Conservation (phyloP, 1,140 invertebrate genomes). For the Heliothis subflexa region DNA sequence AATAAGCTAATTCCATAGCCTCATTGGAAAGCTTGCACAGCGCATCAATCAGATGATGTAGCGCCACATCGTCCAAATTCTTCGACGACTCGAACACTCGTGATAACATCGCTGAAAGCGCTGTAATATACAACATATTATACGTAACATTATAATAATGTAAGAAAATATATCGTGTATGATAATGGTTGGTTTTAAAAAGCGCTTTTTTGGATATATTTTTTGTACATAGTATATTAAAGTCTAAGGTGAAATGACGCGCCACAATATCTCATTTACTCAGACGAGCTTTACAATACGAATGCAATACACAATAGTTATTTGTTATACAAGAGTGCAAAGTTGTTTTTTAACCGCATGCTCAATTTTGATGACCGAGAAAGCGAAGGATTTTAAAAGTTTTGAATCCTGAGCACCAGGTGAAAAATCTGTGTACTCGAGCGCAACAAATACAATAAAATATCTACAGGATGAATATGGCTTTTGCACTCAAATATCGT, state of each 20-base stretch:
- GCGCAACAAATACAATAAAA: too few relatives aligned
- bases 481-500: too few relatives aligned
- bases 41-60: slow-evolving; percentile 98
- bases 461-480: too few relatives aligned
- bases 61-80: slow-evolving; percentile 96
- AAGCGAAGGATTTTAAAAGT: too few relatives aligned
- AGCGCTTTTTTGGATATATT: not conserved
- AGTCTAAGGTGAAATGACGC: not conserved
- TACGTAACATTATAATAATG: not conserved
- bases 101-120: slow-evolving; percentile 96
- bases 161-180: not conserved
- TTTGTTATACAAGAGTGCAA: too few relatives aligned
- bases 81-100: slow-evolving; percentile 97
- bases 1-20: slow-evolving; percentile 98
- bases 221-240: not conserved
- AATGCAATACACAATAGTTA: too few relatives aligned
- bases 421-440: too few relatives aligned
- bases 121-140: slow-evolving; percentile 71
- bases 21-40: slow-evolving; percentile 98
- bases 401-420: too few relatives aligned
- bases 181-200: not conserved
- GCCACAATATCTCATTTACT: too few relatives aligned
- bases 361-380: too few relatives aligned
- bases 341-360: too few relatives aligned
- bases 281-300: too few relatives aligned